A percentile compares a stretch with the other conserved stretches of the same genome.
phyloP scores from a whole-genome alignment of 2,113 vertebrate genomes.

The Alectura lathami region DNA sequence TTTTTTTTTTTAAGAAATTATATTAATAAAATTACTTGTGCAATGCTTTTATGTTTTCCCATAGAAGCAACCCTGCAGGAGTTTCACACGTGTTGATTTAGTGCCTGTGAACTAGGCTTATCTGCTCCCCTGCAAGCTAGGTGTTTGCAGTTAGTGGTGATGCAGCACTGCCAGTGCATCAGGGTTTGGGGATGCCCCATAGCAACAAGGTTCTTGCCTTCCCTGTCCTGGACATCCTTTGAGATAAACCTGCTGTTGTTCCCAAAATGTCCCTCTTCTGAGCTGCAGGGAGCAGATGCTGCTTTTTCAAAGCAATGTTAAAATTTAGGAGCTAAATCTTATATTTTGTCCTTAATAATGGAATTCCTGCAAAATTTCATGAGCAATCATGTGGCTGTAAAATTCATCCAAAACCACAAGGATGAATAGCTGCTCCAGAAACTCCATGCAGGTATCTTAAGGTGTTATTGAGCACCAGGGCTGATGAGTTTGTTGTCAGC shows the following conservation, averaged over 20 bases:
- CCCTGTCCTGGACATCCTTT: background rate
- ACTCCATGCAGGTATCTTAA: conserved; percentile 18
- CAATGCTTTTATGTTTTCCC: conserved; percentile 25
- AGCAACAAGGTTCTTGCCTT: background rate
- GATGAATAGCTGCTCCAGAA: background rate
- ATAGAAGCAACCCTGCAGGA: conserved; percentile 33
- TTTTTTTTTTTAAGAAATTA: conserved; percentile 39
- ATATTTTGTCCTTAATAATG: accelerated
- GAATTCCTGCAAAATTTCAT: background rate
- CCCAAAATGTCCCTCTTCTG: background rate
- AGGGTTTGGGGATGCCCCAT: background rate
- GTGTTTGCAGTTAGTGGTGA: background rate
- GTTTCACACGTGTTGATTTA: background rate
- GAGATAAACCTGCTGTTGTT: background rate
- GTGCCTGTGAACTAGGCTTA: background rate
- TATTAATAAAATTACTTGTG: conserved; percentile 28
- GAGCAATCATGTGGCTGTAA: background rate
- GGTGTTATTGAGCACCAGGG: background rate
- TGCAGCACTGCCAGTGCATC: background rate
- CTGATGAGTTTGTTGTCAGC: conserved; percentile 11
- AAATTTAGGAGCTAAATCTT: background rate
- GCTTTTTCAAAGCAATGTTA: background rate
- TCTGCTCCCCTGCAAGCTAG: background rate
- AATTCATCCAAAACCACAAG: conserved; percentile 43
- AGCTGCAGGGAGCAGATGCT: background rate